Evolutionary conservation across 2,888 invertebrate species (phyloP).

Genomic region (Griposia aprilina): DNA sequence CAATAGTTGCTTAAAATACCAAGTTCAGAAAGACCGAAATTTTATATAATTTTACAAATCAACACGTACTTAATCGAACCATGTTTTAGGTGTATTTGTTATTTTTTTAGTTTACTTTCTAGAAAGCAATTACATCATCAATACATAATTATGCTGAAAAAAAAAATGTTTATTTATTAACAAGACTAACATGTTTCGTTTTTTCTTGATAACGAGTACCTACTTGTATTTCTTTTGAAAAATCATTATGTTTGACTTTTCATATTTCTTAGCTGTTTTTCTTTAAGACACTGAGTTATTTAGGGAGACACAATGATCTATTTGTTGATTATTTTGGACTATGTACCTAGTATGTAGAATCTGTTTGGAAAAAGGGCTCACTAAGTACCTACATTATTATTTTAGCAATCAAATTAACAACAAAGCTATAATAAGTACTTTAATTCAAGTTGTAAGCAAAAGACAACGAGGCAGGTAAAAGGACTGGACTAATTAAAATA

Average conservation of each 20-base stretch:
- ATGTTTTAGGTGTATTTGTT: neutral
- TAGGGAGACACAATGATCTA: neutral
- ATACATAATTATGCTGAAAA: neutral
- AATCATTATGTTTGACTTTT: neutral
- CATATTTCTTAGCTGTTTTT: neutral
- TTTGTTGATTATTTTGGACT: neutral
- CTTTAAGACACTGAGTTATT: neutral
- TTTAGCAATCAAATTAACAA: neutral
- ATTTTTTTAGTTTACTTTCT: neutral
- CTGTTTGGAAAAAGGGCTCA: neutral
- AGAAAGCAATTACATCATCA: neutral
- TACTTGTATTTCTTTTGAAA: neutral
- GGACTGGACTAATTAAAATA: slow-evolving; percentile 44
- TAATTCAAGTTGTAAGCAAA: slow-evolving; percentile 16
- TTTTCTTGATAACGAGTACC: neutral
- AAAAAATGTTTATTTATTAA: neutral
- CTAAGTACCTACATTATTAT: neutral
- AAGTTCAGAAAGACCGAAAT: neutral
- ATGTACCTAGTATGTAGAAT: too few relatives aligned
- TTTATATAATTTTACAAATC: neutral
- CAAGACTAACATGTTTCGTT: neutral
- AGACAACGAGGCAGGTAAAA: slow-evolving; percentile 21
- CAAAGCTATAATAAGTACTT: neutral
- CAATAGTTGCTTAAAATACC: neutral
- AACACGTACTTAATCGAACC: neutral